Percentiles rank a stretch among this genome's conserved stretches.
These are phyloP conservation scores for Bradypodion pumilum DNA, from an alignment of 2,797 vertebrate species.

Conservation along the genomic window DNA sequence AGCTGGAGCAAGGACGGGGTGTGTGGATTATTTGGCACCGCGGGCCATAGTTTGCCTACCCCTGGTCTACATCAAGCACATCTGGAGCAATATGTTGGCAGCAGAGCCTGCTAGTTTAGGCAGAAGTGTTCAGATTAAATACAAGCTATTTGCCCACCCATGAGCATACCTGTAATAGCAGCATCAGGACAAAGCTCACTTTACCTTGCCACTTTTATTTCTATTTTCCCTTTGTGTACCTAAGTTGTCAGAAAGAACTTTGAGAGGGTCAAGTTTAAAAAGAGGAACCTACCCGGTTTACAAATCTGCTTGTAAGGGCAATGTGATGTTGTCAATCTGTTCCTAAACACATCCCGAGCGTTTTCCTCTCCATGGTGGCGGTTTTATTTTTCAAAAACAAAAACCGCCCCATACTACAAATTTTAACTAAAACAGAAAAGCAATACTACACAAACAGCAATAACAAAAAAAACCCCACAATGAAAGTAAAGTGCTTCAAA, in stretches of 20 bases:
- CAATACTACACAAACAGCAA: background rate
- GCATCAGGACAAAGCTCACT: background rate
- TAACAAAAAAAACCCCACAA: background rate
- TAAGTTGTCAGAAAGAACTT: background rate
- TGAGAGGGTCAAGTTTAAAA: background rate
- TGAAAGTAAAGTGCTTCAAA: constrained; percentile 30
- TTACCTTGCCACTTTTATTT: background rate
- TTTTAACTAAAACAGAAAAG: constrained; percentile 16
- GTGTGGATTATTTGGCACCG: too few relatives aligned
- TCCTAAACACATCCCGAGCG: background rate
- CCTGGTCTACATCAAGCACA: background rate
- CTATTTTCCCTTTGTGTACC: background rate
- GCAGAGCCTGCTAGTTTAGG: background rate
- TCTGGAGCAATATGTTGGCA: background rate
- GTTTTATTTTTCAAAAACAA: background rate
- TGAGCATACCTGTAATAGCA: background rate
- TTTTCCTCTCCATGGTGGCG: background rate
- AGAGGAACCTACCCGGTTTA: background rate
- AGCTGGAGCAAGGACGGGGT: too few relatives aligned
- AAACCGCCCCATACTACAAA: background rate
- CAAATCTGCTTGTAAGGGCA: background rate
- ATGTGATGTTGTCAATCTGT: background rate
- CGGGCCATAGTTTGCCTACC: too few relatives aligned
- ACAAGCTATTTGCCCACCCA: background rate
- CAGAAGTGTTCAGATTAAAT: background rate